Evolutionary conservation across 2,888 invertebrate genomes (phyloP).

Genomic region (Argyresthia albistria): DNA sequence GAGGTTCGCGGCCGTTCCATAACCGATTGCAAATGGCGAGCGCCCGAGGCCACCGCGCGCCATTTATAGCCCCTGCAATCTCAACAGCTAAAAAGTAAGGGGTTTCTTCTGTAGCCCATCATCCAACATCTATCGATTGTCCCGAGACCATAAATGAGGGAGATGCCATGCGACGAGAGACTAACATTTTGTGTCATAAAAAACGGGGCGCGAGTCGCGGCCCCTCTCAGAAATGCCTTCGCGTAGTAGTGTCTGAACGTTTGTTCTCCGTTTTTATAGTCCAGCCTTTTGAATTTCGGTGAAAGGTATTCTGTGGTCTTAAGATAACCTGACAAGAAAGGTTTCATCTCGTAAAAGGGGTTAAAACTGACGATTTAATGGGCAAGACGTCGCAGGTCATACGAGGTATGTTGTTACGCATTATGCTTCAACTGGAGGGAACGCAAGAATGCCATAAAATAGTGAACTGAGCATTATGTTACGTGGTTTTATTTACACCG

Average conservation of each 20-base stretch:
- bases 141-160: slow-evolving; percentile 35
- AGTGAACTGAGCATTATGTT: slow-evolving; percentile 32
- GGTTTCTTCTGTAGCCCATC: slow-evolving; percentile 46
- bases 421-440: background rate
- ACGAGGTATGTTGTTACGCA: background rate
- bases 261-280: slow-evolving; percentile 24
- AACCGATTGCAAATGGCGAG: slow-evolving; percentile 70
- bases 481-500: slow-evolving; percentile 46
- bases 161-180: slow-evolving; percentile 34
- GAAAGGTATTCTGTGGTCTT: background rate
- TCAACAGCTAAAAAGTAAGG: slow-evolving; percentile 59
- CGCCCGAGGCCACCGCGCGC: slow-evolving; percentile 51
- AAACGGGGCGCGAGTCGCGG: slow-evolving; percentile 22
- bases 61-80: slow-evolving; percentile 67
- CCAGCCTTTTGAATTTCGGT: slow-evolving; percentile 17
- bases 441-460: slow-evolving; percentile 24
- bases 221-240: slow-evolving; percentile 40
- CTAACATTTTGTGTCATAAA: slow-evolving; percentile 34
- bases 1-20: slow-evolving; percentile 65
- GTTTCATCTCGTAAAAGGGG: no score
- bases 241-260: slow-evolving; percentile 27
- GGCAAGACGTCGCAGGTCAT: background rate
- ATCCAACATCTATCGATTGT: slow-evolving; percentile 39
- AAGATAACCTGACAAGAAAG: no score
- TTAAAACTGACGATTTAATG: no score